phyloP scores from a whole-genome alignment of 2,797 vertebrate genomes.

The Darevskia mixta region DNA sequence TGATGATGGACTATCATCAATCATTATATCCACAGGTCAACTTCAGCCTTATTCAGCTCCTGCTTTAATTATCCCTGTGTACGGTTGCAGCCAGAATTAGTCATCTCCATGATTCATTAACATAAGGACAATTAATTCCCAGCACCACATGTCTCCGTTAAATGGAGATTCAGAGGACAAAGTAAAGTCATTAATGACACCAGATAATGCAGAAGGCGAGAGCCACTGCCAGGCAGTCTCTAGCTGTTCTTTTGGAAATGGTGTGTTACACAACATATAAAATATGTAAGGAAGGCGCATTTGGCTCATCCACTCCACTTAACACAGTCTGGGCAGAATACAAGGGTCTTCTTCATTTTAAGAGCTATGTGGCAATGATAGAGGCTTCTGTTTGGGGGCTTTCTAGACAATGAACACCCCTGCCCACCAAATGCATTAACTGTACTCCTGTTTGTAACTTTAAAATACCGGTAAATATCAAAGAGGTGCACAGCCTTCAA shows the following conservation, averaged over 20 bases:
- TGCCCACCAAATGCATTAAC: no score
- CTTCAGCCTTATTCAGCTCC: neutral
- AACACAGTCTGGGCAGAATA: neutral
- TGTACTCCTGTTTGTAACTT: neutral
- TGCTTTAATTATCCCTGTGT: neutral
- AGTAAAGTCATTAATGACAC: conserved; percentile 27
- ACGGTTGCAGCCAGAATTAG: neutral
- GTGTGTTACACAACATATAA: neutral
- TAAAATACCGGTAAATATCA: neutral
- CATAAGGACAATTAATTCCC: conserved; percentile 31
- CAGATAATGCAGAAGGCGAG: conserved; percentile 9
- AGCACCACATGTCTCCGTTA: conserved; percentile 20
- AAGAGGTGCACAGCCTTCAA: neutral
- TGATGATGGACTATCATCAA: neutral
- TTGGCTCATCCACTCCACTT: neutral
- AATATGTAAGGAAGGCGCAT: neutral
- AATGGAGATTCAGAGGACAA: conserved; percentile 35
- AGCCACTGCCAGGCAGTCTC: neutral
- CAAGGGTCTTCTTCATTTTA: neutral
- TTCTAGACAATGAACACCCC: neutral
- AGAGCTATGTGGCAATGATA: neutral
- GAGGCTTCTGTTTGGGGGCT: neutral
- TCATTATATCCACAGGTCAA: conserved; percentile 7
- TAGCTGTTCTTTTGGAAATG: conserved; percentile 11
- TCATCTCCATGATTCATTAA: conserved; percentile 19